Evolutionary conservation across 2,113 vertebrate species (phyloP), one percentile per base, ranked within the genome.

Genomic region (Pseudolaguvia tuberculata): DNA sequence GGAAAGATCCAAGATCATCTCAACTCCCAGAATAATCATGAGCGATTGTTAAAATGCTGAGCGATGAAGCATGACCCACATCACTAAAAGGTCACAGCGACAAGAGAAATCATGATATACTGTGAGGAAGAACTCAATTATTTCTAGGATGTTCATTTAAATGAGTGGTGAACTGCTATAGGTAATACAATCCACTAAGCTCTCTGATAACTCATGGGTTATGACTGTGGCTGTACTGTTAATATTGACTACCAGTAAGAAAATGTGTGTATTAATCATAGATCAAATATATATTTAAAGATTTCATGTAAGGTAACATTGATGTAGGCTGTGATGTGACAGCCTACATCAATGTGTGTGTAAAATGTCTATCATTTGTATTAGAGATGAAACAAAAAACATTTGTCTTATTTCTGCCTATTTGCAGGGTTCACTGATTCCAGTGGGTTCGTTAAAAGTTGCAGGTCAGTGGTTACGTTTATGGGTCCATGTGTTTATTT

Each of bases 61-160:
- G 63, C 31, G 53, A 52, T 45, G 61, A 75, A 75, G 66, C 50
- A 63, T 55, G 72, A 74, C 42, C 59, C 50, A 74, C 59, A 74
- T 74, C 72, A 65, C 59, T 52, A 31, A 27, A 21, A 73, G 72
- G 72, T 73, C 72, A 73, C 15, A 25, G 29, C n/a, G n/a, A 73
- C 31, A 45, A 45, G 31, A 62, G 67, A 65, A 65, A 63, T 58
- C 27, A 66, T 78, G 52, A 74, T n/a, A 65, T 35, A 52, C 50
- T 65, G 21, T 47, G 48, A 45, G 56, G 72, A 75, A 47, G 51
- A 66, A 55, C 51, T 25, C 50, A 42, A 66, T 75, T 53, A 65
- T 75, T 45, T 47, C 61, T 51, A 29, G 31, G 61, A 56, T 53
- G 61, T 73, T 52, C 47, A 42, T 73, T 17, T 23, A 48, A 73